phyloP scores from a whole-genome alignment of 2,797 vertebrate species.

The Peromyscus attwateri region DNA sequence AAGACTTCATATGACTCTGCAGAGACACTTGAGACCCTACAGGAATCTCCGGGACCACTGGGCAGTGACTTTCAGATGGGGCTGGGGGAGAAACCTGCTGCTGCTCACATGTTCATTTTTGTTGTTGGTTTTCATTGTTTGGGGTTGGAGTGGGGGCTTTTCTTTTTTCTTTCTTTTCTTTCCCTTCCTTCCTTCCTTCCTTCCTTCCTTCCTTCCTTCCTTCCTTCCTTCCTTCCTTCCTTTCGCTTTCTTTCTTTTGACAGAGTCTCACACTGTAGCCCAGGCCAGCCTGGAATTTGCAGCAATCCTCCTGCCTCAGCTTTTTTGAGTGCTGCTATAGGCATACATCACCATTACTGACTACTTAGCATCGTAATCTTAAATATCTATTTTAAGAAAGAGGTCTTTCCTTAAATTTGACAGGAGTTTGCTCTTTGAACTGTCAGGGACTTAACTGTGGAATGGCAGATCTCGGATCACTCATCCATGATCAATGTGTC shows the following conservation, averaged over 20 bases:
- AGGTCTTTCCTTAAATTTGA: background rate
- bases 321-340: background rate
- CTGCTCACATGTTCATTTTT: background rate
- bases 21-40: background rate
- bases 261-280: background rate
- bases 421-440: constrained; percentile 25
- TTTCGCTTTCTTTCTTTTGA: background rate
- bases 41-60: background rate
- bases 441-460: background rate
- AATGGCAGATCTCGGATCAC: background rate
- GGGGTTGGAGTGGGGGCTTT: background rate
- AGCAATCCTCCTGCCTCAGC: background rate
- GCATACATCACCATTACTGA: too few relatives aligned
- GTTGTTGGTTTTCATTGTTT: background rate
- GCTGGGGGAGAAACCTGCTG: background rate
- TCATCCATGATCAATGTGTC: background rate
- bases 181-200: background rate
- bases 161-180: too few relatives aligned
- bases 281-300: background rate
- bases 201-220: background rate
- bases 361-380: background rate
- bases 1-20: background rate
- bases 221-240: background rate
- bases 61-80: background rate
- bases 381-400: background rate